These are phyloP conservation scores for Bactericera cockerelli DNA, from an alignment of 1,140 invertebrate species.

Conservation along the genomic window DNA sequence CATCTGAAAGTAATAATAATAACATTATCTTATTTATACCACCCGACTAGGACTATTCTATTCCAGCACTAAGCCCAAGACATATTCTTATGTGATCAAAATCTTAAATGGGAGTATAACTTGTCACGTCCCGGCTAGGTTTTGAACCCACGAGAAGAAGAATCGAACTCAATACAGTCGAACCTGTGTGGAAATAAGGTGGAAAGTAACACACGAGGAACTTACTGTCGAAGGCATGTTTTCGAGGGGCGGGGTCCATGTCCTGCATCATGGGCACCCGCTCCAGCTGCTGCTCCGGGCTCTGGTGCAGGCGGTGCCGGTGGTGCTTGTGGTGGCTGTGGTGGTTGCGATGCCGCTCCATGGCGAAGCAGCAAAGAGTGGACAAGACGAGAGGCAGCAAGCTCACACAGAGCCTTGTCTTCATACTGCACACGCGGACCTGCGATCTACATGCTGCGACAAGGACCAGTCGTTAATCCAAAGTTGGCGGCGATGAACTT, in stretches of 20 bases:
- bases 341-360: conserved; percentile 4
- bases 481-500: not conserved
- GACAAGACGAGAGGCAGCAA: conserved; percentile 3
- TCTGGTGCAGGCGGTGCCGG: too few relatives aligned
- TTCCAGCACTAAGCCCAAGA: too few relatives aligned
- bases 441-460: not conserved
- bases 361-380: not conserved
- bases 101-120: too few relatives aligned
- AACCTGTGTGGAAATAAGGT: too few relatives aligned
- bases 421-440: not conserved
- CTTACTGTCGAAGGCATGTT: not conserved
- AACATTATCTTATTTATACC: too few relatives aligned
- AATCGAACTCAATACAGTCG: too few relatives aligned
- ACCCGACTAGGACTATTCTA: too few relatives aligned
- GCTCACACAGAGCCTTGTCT: not conserved
- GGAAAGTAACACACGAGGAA: too few relatives aligned
- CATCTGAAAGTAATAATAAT: too few relatives aligned
- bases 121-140: too few relatives aligned
- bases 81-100: too few relatives aligned
- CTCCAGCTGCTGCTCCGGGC: not conserved
- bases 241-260: not conserved
- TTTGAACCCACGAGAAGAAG: too few relatives aligned
- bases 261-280: not conserved
- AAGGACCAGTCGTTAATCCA: conserved; percentile 5
- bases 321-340: conserved; percentile 1